Conservation (phyloP, 2,113 vertebrate species). For the Propithecus coquereli region DNA sequence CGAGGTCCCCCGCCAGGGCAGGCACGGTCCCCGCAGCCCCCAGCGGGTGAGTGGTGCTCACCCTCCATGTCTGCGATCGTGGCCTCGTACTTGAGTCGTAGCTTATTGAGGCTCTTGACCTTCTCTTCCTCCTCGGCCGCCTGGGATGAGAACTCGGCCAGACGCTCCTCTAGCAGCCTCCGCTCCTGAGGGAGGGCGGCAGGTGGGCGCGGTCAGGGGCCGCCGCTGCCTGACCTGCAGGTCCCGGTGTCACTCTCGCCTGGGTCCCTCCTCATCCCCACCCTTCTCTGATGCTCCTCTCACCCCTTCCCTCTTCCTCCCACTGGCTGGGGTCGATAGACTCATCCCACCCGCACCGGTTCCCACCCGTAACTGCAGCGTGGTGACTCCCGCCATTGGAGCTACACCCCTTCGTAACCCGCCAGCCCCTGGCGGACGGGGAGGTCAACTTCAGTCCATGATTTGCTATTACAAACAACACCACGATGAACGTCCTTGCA, state of each 20-base stretch:
- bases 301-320: neutral
- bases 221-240: fast-evolving
- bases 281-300: neutral
- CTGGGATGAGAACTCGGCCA: slow-evolving; percentile 88
- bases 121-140: slow-evolving; percentile 93
- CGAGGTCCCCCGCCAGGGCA: neutral
- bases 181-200: slow-evolving; percentile 83
- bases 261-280: neutral
- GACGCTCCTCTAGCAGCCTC: slow-evolving; percentile 89
- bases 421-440: fast-evolving
- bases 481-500: fast-evolving
- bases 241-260: fast-evolving
- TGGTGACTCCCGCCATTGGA: neutral
- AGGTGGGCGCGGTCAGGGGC: neutral
- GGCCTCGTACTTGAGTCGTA: slow-evolving; percentile 92
- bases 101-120: slow-evolving; percentile 91
- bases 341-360: fast-evolving
- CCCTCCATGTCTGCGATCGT: slow-evolving; percentile 91
- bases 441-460: too few species aligned
- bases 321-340: too few species aligned
- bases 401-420: too few species aligned
- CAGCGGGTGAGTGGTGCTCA: neutral
- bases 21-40: fast-evolving
- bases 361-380: fast-evolving
- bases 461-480: neutral